These are phyloP conservation scores for Lissocephala sabroskyi DNA, from an alignment of 2,888 invertebrate genomes.

Conservation along the genomic window DNA sequence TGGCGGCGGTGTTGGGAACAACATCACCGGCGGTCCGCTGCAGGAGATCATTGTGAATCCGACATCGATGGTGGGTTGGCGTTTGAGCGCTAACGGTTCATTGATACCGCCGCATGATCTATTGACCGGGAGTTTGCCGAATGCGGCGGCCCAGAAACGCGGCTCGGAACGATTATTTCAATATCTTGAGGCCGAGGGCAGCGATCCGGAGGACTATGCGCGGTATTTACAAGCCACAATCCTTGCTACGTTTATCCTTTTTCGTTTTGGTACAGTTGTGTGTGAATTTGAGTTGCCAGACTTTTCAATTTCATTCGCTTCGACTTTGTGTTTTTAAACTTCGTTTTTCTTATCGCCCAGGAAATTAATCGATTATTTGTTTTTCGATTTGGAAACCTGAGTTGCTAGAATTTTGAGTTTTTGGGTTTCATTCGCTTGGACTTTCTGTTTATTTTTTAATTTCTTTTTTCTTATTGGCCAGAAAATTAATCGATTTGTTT, in stretches of 20 bases:
- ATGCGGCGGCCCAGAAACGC: conserved; percentile 73
- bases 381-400: conserved; percentile 5
- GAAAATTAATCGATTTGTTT: too few species aligned
- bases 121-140: conserved; percentile 68
- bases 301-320: neutral
- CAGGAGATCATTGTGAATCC: conserved; percentile 72
- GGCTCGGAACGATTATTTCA: conserved; percentile 82
- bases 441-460: conserved; percentile 13
- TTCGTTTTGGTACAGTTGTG: too few species aligned
- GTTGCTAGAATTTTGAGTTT: neutral
- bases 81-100: conserved; percentile 71
- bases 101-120: conserved; percentile 72
- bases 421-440: neutral
- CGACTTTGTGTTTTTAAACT: conserved; percentile 1
- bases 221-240: conserved; percentile 63
- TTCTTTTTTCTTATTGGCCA: too few species aligned
- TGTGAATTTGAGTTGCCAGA: conserved; percentile 7
- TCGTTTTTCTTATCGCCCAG: too few species aligned
- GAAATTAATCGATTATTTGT: neutral
- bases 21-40: conserved; percentile 66
- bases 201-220: conserved; percentile 76
- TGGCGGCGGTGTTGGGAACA: conserved; percentile 37
- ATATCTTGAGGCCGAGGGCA: conserved; percentile 84
- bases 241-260: too few species aligned
- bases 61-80: conserved; percentile 72